Evolutionary conservation across 2,888 invertebrate genomes (phyloP), one percentile per base, ranked within the genome.

Genomic region (Spodoptera littoralis): DNA sequence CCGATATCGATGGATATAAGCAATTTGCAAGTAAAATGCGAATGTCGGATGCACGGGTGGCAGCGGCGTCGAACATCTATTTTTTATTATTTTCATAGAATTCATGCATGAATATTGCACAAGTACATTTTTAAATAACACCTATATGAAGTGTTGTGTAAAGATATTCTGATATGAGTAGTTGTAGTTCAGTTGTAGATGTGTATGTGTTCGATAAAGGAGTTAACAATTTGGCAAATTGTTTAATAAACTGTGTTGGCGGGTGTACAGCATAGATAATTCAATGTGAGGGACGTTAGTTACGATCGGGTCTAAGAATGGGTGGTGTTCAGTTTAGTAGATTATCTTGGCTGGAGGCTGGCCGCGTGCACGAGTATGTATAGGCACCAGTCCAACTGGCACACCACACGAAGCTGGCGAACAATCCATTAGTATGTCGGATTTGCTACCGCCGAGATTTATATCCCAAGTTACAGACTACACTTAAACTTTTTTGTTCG

Each of bases 11-110:
- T 87, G 89, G 89, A 89, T 92, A 90, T 92, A 90, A 91, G 90
- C 92, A 90, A 93, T 93, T 93, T 93, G 93, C 92, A 93, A 93
- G 92, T 92, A 85, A 92, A 93, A 93, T 92, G 86, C 80, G 88
- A 75, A 87, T 84, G 89, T 89, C 90, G 87, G 87, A 82, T 87
- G 91, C 91, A 91, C 84, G 80, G 79, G 81, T 76, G 65, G 72
- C 61, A 70, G 60, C 66, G 83, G 79, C 80, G 76, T 79, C 71
- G 68, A 81, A 71, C 80, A 76, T 79, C 81, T 83, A 76, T 83
- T 88, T 88, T 88, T 89, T 86, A 59, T 88, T 88, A 83, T 88
- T 87, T 84, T 84, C 84, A 88, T 86, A 85, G 76, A 87, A 89
- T 88, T 88, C 82, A 87, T 87, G 84, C 78, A 82, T 71, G 84